These are phyloP conservation scores for Periophthalmus modestus DNA, from an alignment of 2,113 vertebrate species.

Conservation along the genomic window DNA sequence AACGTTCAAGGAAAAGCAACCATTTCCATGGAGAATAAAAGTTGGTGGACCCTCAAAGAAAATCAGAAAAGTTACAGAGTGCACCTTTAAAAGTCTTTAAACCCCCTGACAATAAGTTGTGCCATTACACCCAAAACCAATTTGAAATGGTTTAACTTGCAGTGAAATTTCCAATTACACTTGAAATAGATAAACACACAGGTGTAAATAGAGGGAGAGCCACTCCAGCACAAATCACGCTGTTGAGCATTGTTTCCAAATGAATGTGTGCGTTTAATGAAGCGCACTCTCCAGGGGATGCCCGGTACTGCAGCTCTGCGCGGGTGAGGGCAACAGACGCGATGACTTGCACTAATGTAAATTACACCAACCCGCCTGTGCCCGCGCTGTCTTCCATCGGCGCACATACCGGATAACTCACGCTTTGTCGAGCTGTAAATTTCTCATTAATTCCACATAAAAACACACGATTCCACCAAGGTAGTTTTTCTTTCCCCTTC, in stretches of 20 bases:
- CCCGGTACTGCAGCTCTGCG: conserved; percentile 11
- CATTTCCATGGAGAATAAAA: no score
- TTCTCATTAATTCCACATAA: conserved; percentile 75
- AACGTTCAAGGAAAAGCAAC: no score
- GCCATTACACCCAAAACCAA: no score
- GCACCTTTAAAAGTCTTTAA: no score
- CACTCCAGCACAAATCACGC: conserved; percentile 1
- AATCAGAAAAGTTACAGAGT: neutral
- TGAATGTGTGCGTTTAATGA: conserved; percentile 39
- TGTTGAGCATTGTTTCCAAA: conserved; percentile 24
- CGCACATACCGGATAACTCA: conserved; percentile 62
- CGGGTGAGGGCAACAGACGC: conserved; percentile 30
- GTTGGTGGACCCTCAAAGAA: no score
- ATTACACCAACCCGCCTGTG: conserved; percentile 63
- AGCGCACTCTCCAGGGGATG: conserved; percentile 20
- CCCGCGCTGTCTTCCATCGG: conserved; percentile 43
- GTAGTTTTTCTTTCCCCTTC: conserved; percentile 30
- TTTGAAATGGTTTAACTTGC: neutral
- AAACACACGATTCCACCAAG: conserved; percentile 55
- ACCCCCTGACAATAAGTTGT: no score
- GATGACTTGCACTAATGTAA: conserved; percentile 69
- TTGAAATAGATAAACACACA: neutral
- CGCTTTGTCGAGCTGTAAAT: conserved; percentile 76
- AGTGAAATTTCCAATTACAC: neutral
- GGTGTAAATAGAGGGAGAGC: neutral